Conservation (phyloP, 2,113 vertebrate genomes). For the Brachirus orientalis region DNA sequence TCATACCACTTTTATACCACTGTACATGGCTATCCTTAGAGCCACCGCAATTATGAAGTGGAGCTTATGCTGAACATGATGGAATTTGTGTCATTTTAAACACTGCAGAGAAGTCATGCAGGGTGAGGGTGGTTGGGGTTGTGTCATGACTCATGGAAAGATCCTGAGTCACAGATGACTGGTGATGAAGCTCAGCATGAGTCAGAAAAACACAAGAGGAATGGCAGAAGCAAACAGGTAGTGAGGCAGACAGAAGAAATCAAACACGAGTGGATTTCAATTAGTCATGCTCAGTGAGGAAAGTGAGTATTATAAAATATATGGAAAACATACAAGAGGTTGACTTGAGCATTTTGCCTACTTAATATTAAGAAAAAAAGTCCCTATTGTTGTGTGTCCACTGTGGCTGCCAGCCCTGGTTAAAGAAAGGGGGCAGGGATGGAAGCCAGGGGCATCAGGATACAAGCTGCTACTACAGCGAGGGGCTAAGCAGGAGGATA, state of each 20-base stretch:
- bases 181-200: conserved; percentile 13
- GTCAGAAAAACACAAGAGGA: conserved; percentile 8
- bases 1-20: too few species aligned
- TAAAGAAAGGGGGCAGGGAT: not conserved
- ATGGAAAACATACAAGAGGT: too few species aligned
- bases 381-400: not conserved
- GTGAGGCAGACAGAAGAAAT: not conserved
- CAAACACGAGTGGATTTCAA: not conserved
- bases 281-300: not conserved
- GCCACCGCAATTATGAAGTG: too few species aligned
- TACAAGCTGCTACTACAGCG: conserved; percentile 14
- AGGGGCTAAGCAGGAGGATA: conserved; percentile 4
- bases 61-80: not conserved
- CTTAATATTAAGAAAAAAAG: not conserved
- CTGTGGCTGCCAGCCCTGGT: not conserved
- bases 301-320: too few species aligned
- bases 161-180: conserved; percentile 34
- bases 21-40: too few species aligned
- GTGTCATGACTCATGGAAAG: conserved; percentile 42
- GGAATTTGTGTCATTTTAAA: not conserved
- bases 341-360: too few species aligned
- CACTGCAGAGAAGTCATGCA: conserved; percentile 19
- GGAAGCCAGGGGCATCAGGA: not conserved
- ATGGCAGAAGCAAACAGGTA: not conserved
- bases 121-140: conserved; percentile 1